Evolutionary conservation across 2,113 vertebrate species (phyloP).

Genomic region (Rhea americana): DNA sequence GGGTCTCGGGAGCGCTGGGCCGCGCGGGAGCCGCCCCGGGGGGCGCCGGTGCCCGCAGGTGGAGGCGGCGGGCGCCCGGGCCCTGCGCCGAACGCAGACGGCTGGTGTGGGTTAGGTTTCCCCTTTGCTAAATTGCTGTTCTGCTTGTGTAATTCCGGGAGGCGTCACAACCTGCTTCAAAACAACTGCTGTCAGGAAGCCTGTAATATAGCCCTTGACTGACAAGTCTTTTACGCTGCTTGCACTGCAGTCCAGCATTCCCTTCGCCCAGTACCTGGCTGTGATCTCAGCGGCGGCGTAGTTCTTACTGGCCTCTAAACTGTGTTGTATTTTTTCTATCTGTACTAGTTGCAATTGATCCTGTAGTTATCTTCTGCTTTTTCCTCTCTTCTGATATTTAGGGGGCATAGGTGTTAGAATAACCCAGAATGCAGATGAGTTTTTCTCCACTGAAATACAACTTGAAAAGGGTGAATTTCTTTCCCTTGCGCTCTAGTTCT

Average conservation of each 20-base stretch:
- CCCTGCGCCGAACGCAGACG: no score
- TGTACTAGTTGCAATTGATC: neutral
- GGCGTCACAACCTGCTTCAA: neutral
- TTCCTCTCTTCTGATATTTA: slow-evolving; percentile 41
- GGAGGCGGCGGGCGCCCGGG: no score
- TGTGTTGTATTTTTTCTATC: neutral
- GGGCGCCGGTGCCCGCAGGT: no score
- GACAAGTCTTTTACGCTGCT: neutral
- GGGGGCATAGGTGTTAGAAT: slow-evolving; percentile 97
- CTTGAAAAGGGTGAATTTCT: slow-evolving; percentile 88
- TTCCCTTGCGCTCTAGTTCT: neutral
- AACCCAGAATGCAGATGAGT: slow-evolving; percentile 98
- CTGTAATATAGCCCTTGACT: accelerated
- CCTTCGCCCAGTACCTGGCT: accelerated
- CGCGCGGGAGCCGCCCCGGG: no score
- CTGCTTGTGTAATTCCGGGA: accelerated
- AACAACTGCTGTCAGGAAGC: accelerated
- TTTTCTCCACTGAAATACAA: slow-evolving; percentile 94
- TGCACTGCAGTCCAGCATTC: neutral
- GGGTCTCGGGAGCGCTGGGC: no score
- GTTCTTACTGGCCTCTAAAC: neutral
- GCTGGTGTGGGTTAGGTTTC: no score
- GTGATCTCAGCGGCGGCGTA: accelerated
- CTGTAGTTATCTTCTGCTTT: neutral
- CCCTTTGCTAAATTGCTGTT: accelerated